Evolutionary conservation across 2,888 invertebrate species (phyloP).

Genomic region (Phengaris alcon): DNA sequence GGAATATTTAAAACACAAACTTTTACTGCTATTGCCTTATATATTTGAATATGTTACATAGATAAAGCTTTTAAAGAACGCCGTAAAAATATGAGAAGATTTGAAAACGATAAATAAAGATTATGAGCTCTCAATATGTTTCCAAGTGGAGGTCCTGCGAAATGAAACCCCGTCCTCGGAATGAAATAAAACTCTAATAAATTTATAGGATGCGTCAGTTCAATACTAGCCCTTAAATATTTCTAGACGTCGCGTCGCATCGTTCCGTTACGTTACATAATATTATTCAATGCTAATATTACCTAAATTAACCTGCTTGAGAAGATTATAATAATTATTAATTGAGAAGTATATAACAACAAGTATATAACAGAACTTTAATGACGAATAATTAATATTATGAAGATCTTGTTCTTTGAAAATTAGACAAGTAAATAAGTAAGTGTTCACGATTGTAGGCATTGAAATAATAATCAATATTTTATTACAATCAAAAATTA

Average conservation of each 20-base stretch:
- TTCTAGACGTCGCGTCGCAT: constrained; percentile 28
- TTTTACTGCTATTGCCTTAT: constrained; percentile 13
- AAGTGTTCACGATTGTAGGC: too few relatives aligned
- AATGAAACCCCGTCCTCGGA: constrained; percentile 62
- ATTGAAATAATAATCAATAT: too few relatives aligned
- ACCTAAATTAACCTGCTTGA: too few relatives aligned
- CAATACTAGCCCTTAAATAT: constrained; percentile 68
- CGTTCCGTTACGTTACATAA: too few relatives aligned
- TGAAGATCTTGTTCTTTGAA: too few relatives aligned
- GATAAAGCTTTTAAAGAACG: constrained; percentile 24
- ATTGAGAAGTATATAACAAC: too few relatives aligned
- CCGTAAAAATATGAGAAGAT: constrained; percentile 36
- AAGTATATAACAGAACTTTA: too few relatives aligned
- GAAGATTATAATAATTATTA: too few relatives aligned
- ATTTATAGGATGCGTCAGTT: constrained; percentile 76
- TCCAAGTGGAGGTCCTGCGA: constrained; percentile 63
- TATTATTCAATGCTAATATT: too few relatives aligned
- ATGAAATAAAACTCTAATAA: constrained; percentile 75
- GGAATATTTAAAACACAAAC: not conserved
- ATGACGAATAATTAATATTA: too few relatives aligned
- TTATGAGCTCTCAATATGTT: constrained; percentile 59
- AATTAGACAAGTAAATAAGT: too few relatives aligned
- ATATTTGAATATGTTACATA: constrained; percentile 12
- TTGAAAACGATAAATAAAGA: constrained; percentile 57
- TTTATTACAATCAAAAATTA: too few relatives aligned